Base-by-base conservation (phyloP, 2,797 vertebrate species). In the Remorina albescens region DNA sequence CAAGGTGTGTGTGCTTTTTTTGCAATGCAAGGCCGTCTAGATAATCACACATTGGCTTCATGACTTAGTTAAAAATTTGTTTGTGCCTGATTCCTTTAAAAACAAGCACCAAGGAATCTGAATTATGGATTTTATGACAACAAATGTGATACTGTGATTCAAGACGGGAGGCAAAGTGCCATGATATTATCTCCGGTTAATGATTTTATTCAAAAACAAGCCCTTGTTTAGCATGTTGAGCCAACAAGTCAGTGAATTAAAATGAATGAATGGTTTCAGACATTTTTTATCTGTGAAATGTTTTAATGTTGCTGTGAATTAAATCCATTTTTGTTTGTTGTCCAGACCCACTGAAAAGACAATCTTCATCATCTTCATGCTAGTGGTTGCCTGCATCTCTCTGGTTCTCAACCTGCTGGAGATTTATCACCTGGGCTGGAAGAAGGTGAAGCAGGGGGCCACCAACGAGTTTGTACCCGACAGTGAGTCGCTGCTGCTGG, bases 371-470 rank as follows among this genome's bases (percentile, higher is more conserved):
- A 90, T 98, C 87, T 98, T 98, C 91, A 98, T 98, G 97, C 89
- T 98, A 89, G 96, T 94, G 13, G 96, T 98, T 51, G 97, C 97
- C 66, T 97, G 96, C 37, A 90, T 98, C 39, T 98, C 97, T 0
- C 92, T 98, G 85, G 71, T 96, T 57, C 95, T 98, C 91, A 98
- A 98, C 81, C 91, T 98, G 92, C 92, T 98, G 81, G 97, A 98
- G 94, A 97, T 98, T 75, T 98, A 97, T 92, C 97, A 98, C 91
- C 90, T 98, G 90, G 97, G 97, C 62, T 98, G 97, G 97, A 98
- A 96, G 91, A 98, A 97, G 72, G 93, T 98, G 26, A 97, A 96
- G 80, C 96, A 96, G 78, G 96, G 96, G 1, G 90, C 97, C 88
- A 95, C 92, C 57, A 96, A 92, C 53, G 91, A 91, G 59, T 94